phyloP scores from a whole-genome alignment of 1,140 invertebrate species.

The Lucilia sericata region DNA sequence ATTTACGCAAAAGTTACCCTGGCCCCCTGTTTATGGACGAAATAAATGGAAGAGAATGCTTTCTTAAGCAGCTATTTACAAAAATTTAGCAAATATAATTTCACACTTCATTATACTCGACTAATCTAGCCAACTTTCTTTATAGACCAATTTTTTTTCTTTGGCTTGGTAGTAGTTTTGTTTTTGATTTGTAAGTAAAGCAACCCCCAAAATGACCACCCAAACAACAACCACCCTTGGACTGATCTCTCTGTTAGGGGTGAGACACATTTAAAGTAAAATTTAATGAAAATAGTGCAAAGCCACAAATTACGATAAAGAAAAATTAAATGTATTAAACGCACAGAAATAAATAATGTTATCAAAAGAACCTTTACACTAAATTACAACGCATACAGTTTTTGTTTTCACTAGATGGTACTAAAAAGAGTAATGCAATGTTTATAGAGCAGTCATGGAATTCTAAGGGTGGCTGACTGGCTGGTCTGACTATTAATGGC shows the following conservation, averaged over 20 bases:
- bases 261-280: background rate
- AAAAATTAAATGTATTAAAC: constrained; percentile 40
- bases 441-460: background rate
- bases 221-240: background rate
- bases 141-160: background rate
- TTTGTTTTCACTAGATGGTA: background rate
- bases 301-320: constrained; percentile 42
- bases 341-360: constrained; percentile 30
- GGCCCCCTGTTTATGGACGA: background rate
- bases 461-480: constrained; percentile 34
- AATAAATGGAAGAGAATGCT: background rate
- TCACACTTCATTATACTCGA: constrained; percentile 43
- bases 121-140: constrained; percentile 26
- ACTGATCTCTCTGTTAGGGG: no score
- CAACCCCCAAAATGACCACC: background rate
- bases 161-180: background rate
- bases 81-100: constrained; percentile 39
- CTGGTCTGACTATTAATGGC: background rate
- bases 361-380: constrained; percentile 36
- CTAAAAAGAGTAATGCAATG: background rate
- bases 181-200: background rate
- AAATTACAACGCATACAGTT: constrained; percentile 30
- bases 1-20: background rate
- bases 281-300: constrained; percentile 19
- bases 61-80: background rate